Conservation (phyloP, 1,140 invertebrate species). For the Phymastichus coffea region DNA sequence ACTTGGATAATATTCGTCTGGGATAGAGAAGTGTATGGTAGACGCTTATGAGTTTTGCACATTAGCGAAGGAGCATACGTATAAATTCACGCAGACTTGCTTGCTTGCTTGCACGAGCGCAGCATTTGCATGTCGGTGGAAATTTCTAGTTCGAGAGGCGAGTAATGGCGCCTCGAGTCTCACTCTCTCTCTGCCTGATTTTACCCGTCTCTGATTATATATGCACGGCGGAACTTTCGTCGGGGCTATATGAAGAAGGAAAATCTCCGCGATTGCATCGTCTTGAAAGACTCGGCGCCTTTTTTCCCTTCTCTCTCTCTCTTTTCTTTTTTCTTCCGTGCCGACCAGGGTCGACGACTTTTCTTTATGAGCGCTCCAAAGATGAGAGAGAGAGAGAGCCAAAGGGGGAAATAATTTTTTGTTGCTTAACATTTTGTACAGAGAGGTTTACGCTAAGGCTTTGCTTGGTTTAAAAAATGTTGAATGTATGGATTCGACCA, state of each 20-base stretch:
- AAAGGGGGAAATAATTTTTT: too few relatives aligned
- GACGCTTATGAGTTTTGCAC: too few relatives aligned
- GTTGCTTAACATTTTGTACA: too few relatives aligned
- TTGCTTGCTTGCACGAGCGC: background rate
- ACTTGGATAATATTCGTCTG: too few relatives aligned
- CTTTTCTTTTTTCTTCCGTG: background rate
- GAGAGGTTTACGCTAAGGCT: too few relatives aligned
- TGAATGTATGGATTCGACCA: too few relatives aligned
- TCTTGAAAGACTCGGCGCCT: too few relatives aligned
- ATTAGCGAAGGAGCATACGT: background rate
- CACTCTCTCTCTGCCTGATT: too few relatives aligned
- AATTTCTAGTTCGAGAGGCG: constrained; percentile 10
- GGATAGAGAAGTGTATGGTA: too few relatives aligned
- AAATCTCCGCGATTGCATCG: constrained; percentile 3
- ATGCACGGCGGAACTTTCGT: constrained; percentile 3
- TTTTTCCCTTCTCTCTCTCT: constrained; percentile 1
- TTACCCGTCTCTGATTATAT: background rate
- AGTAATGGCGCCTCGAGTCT: constrained; percentile 8
- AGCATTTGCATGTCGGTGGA: background rate
- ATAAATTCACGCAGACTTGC: background rate
- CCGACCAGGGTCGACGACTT: constrained; percentile 7
- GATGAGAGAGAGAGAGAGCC: too few relatives aligned
- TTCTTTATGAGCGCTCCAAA: constrained; percentile 1
- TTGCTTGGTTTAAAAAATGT: too few relatives aligned
- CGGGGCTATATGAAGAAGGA: constrained; percentile 3